Conservation (phyloP, 1,140 invertebrate species). For the Drosophila pruinosa region DNA sequence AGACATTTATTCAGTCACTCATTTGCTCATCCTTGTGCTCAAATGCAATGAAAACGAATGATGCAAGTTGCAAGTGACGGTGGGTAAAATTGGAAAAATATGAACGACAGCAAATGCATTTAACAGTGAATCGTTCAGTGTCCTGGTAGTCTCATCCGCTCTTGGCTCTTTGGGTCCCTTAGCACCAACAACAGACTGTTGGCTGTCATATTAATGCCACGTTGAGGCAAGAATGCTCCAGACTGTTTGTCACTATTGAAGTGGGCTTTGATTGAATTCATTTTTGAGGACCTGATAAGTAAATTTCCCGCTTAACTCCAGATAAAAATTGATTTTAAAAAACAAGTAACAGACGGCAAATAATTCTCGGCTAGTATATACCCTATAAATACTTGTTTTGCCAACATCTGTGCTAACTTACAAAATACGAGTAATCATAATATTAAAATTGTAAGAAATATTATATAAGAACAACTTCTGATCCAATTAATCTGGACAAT, state of each 20-base stretch:
- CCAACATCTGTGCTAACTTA: too few relatives aligned
- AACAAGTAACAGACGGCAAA: not conserved
- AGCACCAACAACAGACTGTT: conserved; percentile 1
- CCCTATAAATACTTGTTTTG: not conserved
- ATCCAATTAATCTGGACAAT: too few relatives aligned
- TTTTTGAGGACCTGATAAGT: conserved; percentile 36
- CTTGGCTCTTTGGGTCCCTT: not conserved
- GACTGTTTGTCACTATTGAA: conserved; percentile 20
- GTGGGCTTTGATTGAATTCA: conserved; percentile 30
- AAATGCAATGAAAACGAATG: conserved; percentile 56
- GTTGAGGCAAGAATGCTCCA: not conserved
- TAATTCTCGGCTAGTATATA: not conserved
- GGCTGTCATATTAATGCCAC: conserved; percentile 23
- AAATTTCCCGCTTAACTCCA: conserved; percentile 36
- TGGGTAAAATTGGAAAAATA: conserved; percentile 30
- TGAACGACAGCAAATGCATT: conserved; percentile 39
- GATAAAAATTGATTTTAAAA: conserved; percentile 32
- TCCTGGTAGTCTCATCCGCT: not conserved
- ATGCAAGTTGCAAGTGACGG: conserved; percentile 42
- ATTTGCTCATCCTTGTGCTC: conserved; percentile 40
- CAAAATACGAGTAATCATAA: too few relatives aligned
- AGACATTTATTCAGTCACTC: conserved; percentile 44
- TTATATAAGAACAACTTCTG: too few relatives aligned
- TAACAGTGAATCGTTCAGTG: conserved; percentile 16
- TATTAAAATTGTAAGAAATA: too few relatives aligned